phyloP scores from a whole-genome alignment of 2,797 vertebrate species.

The Hoplostethus atlanticus region DNA sequence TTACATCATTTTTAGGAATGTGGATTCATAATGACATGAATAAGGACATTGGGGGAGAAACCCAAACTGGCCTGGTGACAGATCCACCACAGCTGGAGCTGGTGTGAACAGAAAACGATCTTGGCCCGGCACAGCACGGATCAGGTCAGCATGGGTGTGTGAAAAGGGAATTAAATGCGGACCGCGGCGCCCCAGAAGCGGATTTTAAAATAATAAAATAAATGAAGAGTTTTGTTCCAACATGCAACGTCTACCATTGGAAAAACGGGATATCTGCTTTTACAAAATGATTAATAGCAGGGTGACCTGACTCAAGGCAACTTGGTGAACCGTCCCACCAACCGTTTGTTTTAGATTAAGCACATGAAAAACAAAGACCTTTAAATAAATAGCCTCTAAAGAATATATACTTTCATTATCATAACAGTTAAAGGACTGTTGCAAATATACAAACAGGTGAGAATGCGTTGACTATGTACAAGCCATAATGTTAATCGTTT shows the following conservation, averaged over 20 bases:
- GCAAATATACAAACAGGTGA: conserved; percentile 50
- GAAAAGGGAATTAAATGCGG: neutral
- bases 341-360: neutral
- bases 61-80: neutral
- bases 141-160: neutral
- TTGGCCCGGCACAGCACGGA: neutral
- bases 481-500: neutral
- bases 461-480: conserved; percentile 57
- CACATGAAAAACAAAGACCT: conserved; percentile 23
- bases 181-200: neutral
- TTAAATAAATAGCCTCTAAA: conserved; percentile 61
- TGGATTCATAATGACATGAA: neutral
- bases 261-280: neutral
- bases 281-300: neutral
- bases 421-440: conserved; percentile 13
- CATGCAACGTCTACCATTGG: neutral
- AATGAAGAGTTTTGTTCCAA: conserved; percentile 4
- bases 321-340: neutral
- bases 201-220: neutral
- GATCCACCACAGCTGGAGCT: neutral
- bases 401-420: conserved; percentile 32
- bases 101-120: neutral
- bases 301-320: neutral
- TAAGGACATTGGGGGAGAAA: neutral
- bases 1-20: neutral